Percentiles rank a stretch among this genome's conserved stretches.
Conservation (phyloP, 1,140 invertebrate species). For the Drosophila kohkoa region DNA sequence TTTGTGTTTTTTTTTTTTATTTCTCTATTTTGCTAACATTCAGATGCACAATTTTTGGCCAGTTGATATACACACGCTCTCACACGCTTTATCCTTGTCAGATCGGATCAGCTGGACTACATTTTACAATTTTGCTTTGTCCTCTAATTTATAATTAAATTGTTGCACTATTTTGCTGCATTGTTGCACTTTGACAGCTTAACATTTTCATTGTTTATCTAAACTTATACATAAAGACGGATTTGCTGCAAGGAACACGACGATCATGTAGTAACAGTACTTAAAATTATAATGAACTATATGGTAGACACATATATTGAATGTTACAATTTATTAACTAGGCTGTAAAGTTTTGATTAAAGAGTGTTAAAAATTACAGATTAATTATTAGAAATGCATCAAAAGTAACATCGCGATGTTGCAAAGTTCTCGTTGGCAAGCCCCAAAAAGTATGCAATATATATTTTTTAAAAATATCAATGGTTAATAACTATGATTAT, state of each 20-base stretch:
- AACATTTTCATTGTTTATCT: slow-evolving; percentile 59
- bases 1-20: slow-evolving; percentile 12
- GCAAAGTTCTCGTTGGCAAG: slow-evolving; percentile 68
- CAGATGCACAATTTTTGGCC: slow-evolving; percentile 32
- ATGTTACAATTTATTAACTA: slow-evolving; percentile 56
- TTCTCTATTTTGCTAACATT: slow-evolving; percentile 30
- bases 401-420: slow-evolving; percentile 32
- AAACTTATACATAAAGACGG: slow-evolving; percentile 73
- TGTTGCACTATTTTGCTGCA: slow-evolving; percentile 14
- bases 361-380: background rate
- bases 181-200: slow-evolving; percentile 34
- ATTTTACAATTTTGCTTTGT: slow-evolving; percentile 42
- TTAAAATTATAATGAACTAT: slow-evolving; percentile 58
- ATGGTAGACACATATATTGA: slow-evolving; percentile 53
- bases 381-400: slow-evolving; percentile 15
- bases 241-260: slow-evolving; percentile 80
- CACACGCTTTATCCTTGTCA: slow-evolving; percentile 21
- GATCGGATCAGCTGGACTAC: slow-evolving; percentile 40
- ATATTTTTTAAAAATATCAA: too few species aligned
- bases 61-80: slow-evolving; percentile 44
- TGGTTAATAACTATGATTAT: too few species aligned
- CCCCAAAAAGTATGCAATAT: slow-evolving; percentile 6
- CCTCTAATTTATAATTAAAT: slow-evolving; percentile 23
- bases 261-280: slow-evolving; percentile 64
- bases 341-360: slow-evolving; percentile 51